phyloP scores from a whole-genome alignment of 2,888 invertebrate species.

The Tortricodes alternella region DNA sequence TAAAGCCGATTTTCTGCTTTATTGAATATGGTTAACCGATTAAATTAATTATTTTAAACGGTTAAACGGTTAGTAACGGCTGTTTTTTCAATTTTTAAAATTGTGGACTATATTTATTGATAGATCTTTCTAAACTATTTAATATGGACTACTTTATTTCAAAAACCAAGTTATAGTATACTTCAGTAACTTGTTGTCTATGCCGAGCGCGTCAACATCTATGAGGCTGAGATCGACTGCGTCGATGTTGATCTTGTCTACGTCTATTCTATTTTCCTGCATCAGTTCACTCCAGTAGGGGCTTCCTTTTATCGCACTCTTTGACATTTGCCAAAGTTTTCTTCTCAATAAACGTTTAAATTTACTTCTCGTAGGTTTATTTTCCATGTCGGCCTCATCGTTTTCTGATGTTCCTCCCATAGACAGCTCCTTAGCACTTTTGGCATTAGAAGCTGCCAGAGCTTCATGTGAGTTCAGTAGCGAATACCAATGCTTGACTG shows the following conservation, averaged over 20 bases:
- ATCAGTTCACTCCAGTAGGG: conserved; percentile 39
- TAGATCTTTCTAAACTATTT: not conserved
- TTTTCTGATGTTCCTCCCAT: too few relatives aligned
- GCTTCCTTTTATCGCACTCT: conserved; percentile 42
- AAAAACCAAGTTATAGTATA: conserved; percentile 45
- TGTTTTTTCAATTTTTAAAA: too few relatives aligned
- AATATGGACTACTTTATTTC: conserved; percentile 36
- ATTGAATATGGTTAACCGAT: too few relatives aligned
- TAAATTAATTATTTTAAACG: too few relatives aligned
- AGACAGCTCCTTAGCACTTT: too few relatives aligned
- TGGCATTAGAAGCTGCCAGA: too few relatives aligned
- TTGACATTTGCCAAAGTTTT: conserved; percentile 46
- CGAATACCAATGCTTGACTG: not conserved
- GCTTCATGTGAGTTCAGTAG: not conserved
- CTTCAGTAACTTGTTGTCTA: conserved; percentile 46
- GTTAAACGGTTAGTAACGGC: too few relatives aligned
- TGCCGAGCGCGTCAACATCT: conserved; percentile 46
- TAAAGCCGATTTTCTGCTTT: too few relatives aligned
- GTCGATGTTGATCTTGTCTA: conserved; percentile 50
- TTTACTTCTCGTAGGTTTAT: conserved; percentile 31
- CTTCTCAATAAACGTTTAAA: conserved; percentile 43
- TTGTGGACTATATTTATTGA: conserved; percentile 9
- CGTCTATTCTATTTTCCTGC: conserved; percentile 43
- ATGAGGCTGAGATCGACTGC: conserved; percentile 45
- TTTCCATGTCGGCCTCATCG: conserved; percentile 21